A percentile compares a stretch with the other conserved stretches of the same genome.
Evolutionary conservation across 2,797 vertebrate species (phyloP).

Genomic region (Hypotaenidia philippensis): DNA sequence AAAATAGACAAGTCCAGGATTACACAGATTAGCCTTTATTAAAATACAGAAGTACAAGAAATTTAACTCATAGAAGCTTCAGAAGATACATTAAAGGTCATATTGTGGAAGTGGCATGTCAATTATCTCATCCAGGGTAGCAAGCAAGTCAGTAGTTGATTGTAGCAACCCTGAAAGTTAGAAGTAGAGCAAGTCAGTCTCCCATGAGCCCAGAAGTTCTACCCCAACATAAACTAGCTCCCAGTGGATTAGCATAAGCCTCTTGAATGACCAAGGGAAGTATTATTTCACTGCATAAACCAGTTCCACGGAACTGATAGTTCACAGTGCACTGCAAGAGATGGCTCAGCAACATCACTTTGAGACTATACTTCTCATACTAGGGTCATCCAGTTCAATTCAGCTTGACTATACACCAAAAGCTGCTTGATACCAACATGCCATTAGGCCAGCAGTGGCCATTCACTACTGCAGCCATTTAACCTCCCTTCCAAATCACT

Average conservation of each 20-base stretch:
- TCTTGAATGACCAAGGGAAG: background rate
- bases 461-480: background rate
- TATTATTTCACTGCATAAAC: background rate
- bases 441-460: background rate
- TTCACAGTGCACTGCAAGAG: background rate
- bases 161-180: conserved; percentile 65
- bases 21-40: conserved; percentile 13
- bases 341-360: background rate
- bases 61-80: background rate
- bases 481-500: background rate
- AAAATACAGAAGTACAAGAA: background rate
- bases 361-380: background rate
- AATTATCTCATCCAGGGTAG: conserved; percentile 76
- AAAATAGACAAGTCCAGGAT: background rate
- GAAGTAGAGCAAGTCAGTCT: background rate
- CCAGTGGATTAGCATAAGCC: background rate
- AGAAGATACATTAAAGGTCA: conserved; percentile 29
- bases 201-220: background rate
- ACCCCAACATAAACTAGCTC: background rate
- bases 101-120: conserved; percentile 71
- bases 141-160: conserved; percentile 72
- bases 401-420: background rate
- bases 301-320: background rate
- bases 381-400: background rate
- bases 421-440: background rate